Conservation (phyloP, 2,797 vertebrate genomes). For the Aythya fuligula region DNA sequence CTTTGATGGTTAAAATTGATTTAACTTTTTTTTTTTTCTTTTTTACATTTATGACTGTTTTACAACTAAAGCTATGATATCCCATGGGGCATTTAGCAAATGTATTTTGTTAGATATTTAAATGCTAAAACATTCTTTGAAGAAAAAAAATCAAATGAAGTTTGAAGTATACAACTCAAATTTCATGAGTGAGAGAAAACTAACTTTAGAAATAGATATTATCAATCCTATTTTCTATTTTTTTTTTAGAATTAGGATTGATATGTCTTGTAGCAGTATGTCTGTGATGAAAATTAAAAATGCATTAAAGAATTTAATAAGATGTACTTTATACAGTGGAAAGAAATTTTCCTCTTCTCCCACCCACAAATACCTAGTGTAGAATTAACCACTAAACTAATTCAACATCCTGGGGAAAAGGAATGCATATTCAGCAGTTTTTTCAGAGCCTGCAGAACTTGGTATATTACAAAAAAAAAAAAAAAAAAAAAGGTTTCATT, state of each 20-base stretch:
- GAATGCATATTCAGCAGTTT: not conserved
- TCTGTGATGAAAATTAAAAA: slow-evolving; percentile 77
- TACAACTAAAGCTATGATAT: not conserved
- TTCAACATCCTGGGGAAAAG: not conserved
- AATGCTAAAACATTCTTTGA: slow-evolving; percentile 17
- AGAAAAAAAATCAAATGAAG: not conserved
- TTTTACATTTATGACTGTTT: not conserved
- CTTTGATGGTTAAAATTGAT: not conserved
- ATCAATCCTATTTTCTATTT: slow-evolving; percentile 37
- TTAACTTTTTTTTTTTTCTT: not conserved
- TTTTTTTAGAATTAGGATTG: slow-evolving; percentile 68
- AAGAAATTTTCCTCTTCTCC: not conserved
- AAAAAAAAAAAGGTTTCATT: not conserved
- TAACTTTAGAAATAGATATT: slow-evolving; percentile 18
- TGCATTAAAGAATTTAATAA: slow-evolving; percentile 72
- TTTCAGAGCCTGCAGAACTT: not conserved
- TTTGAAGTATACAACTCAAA: not conserved
- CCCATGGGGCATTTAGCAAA: not conserved
- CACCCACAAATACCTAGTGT: slow-evolving; percentile 49
- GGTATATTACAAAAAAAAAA: not conserved
- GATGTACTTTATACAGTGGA: slow-evolving; percentile 55
- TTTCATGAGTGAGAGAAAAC: slow-evolving; percentile 47
- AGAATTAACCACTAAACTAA: slow-evolving; percentile 40
- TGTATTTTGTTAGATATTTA: slow-evolving; percentile 33
- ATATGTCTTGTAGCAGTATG: slow-evolving; percentile 57